A percentile compares a stretch with the other conserved stretches of the same genome.
phyloP scores from a whole-genome alignment of 2,113 vertebrate species.

The Leptobrachium leishanense region DNA sequence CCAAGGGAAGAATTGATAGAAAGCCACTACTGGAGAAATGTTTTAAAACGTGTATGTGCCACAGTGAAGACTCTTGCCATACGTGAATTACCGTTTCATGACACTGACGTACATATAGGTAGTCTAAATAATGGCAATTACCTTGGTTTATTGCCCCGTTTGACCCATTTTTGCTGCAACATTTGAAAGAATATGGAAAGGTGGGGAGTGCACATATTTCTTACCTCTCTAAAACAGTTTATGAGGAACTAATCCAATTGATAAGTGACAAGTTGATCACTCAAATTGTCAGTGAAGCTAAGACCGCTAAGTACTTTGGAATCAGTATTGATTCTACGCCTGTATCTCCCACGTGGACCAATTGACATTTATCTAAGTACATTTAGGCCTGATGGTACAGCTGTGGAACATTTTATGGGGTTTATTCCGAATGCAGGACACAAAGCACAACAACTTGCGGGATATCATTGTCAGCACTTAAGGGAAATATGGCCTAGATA shows the following conservation, averaged over 20 bases:
- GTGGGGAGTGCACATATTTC: background rate
- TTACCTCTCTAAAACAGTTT: background rate
- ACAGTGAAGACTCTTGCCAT: background rate
- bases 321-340: no score
- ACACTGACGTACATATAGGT: background rate
- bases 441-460: no score
- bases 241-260: background rate
- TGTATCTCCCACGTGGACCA: no score
- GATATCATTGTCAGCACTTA: no score
- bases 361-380: no score
- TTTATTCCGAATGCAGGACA: no score
- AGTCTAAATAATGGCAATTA: constrained; percentile 1
- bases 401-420: no score
- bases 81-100: background rate
- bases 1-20: background rate
- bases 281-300: background rate
- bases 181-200: background rate
- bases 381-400: no score
- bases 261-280: background rate
- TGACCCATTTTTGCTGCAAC: background rate
- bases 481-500: no score
- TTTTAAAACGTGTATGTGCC: background rate
- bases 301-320: no score
- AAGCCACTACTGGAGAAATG: background rate
- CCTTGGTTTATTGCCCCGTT: background rate